phyloP scores from a whole-genome alignment of 37 sponge, comb jelly and placozoan species.

The Halichondria panicea region DNA sequence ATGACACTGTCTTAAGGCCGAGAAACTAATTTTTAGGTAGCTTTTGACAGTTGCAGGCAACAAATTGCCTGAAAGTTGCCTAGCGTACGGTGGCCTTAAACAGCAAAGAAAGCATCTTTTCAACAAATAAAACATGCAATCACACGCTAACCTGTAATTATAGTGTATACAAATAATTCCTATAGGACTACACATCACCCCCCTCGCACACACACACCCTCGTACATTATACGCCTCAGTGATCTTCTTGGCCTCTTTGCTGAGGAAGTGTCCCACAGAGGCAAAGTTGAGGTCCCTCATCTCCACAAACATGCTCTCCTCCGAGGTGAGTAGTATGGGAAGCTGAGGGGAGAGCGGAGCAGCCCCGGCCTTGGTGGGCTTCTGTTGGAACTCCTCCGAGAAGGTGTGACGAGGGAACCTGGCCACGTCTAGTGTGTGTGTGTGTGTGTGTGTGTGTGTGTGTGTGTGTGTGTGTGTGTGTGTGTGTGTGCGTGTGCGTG shows the following conservation, averaged over 20 bases:
- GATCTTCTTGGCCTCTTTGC: slow-evolving; percentile 80
- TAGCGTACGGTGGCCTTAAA: no score
- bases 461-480: neutral
- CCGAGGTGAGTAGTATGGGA: slow-evolving; percentile 56
- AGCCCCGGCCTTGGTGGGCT: slow-evolving; percentile 24
- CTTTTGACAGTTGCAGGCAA: no score
- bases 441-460: neutral
- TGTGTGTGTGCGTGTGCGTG: slow-evolving; percentile 4
- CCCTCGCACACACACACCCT: neutral
- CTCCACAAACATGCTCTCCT: slow-evolving; percentile 76
- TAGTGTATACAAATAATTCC: neutral
- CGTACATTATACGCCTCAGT: slow-evolving; percentile 73
- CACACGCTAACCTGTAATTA: neutral
- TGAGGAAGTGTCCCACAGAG: slow-evolving; percentile 80
- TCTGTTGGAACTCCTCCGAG: slow-evolving; percentile 69
- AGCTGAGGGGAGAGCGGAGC: slow-evolving; percentile 37
- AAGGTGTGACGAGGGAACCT: slow-evolving; percentile 77
- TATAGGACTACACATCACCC: neutral
- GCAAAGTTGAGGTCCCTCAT: slow-evolving; percentile 91
- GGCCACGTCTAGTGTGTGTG: slow-evolving; percentile 15
- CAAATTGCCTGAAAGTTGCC: no score
- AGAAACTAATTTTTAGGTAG: no score
- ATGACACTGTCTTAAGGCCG: no score
- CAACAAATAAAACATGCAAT: no score
- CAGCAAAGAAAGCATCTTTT: no score